Base-by-base conservation (phyloP, 1,140 invertebrate species). In the Temnothorax nylanderi region DNA sequence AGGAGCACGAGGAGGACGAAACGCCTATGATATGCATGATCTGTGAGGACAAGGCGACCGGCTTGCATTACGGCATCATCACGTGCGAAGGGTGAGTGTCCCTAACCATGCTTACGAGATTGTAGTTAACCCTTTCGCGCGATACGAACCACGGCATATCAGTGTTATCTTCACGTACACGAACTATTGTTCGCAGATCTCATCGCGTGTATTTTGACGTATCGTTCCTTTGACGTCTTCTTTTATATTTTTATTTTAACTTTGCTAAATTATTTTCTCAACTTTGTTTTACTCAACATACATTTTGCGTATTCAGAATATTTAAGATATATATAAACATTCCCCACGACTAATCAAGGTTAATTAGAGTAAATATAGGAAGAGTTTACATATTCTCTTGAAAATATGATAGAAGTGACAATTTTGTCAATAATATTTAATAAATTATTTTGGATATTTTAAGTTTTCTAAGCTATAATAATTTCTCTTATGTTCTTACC, bases 21-120 rank as follows among this genome's bases (percentile, higher is more conserved):
- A 98, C 98, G 95, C 98, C 98, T 3, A 98, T 99, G 97, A 98
- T 99, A 78, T 99, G 99, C 94, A 99, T 99, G 98, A 99, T 99
- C 87, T 99, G 99, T 95, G 98, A 99, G 94, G 99, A 99, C 94
- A 99, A 98, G 92, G 98, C 99, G 34, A 99, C 99, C 0, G 99
- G 99, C n/a, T 96, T 99, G 32, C 99, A 99, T 95, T 99, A 99
- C 93, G 99, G 99, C 44, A 99, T 99, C 94, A 99, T 99, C 91
- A 99, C 99, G 49, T 99, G 99, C 95, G 99, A 99, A 96, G 99
- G 99, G 96, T 98, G 92, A 96, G 96, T 94, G 18, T 18, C 41
- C 49, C 16, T 69, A 21, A 1, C 7, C 32, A 13, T 21, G 8
- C 4, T 41, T 44, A 13, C 13, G 56, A 18, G n/a, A 81, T 82